Evolutionary conservation across 2,797 vertebrate genomes (phyloP), one percentile per base, ranked within the genome.

Genomic region (Anguilla obscura): DNA sequence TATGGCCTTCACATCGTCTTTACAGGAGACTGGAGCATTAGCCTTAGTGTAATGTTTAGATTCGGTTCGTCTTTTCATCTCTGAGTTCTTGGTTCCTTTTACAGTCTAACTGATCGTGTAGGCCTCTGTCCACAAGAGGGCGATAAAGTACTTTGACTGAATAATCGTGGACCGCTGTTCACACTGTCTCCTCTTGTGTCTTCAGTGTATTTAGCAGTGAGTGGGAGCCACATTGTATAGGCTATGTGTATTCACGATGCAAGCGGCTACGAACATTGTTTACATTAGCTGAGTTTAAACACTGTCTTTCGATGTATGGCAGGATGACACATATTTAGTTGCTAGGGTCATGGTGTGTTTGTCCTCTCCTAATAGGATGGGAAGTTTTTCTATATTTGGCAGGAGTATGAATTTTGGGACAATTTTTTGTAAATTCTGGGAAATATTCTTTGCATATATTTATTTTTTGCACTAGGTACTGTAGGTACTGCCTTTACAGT

Each of bases 141-240:
- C 50, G 83, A 84, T 52, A 56, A 56, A 84, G 27, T 27, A 84
- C 83, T 83, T 48, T 82, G 79, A 45, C 9, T 12, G n/a, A 50
- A 82, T 9, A 48, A 36, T 6, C n/a, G 14, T 33, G 27, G 16
- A 79, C 14, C 14, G 5, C 33, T 18, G 33, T 82, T 48, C 6
- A n/a, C 79, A 21, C 79, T 10, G 21, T 82, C 71, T 8, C 21
- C 9, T 82, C 79, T 48, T 21, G 21, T n/a, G 40, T 48, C 45
- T 48, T 82, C 33, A 24, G 36, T 80, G 7, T 24, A 21, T 82
- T 48, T 1, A 82, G 8, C 24, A 36, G 74, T 79, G 7, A 12
- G 30, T 12, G 9, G n/a, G 40, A 45, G 40, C 40, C 40, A 45
- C 40, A 45, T 45, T 45, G 40, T 45, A n/a, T n/a, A n/a, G n/a